A percentile compares a stretch with the other conserved stretches of the same genome.
These are phyloP conservation scores for Ariolimax columbianus DNA, from an alignment of 2,888 invertebrate genomes.

Conservation along the genomic window DNA sequence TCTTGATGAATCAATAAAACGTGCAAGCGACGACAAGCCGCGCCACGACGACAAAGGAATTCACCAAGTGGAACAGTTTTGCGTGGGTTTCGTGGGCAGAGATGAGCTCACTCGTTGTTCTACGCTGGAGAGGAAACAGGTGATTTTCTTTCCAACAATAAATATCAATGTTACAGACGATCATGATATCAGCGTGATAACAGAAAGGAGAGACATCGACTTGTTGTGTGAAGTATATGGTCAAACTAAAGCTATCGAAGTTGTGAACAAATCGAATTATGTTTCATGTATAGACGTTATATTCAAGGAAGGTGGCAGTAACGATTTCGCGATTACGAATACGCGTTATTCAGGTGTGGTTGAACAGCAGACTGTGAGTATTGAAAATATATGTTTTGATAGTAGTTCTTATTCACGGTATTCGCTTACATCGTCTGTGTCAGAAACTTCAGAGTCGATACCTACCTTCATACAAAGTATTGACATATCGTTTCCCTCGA, in stretches of 20 bases:
- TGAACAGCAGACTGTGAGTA: conserved; percentile 12
- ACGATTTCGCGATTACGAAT: not conserved
- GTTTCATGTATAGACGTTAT: not conserved
- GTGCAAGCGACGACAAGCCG: not conserved
- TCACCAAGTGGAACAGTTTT: not conserved
- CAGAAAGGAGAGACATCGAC: not conserved
- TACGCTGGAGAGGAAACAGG: not conserved
- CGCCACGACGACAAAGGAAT: conserved; percentile 17
- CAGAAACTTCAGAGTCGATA: not conserved
- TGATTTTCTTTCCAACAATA: not conserved
- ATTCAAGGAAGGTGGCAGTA: not conserved
- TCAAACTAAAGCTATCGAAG: too few relatives aligned
- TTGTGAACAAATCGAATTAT: not conserved
- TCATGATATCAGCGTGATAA: not conserved
- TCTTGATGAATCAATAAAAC: conserved; percentile 18
- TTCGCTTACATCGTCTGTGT: not conserved
- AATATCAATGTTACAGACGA: not conserved
- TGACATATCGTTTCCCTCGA: not conserved
- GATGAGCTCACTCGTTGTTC: not conserved
- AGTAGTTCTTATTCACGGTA: not conserved
- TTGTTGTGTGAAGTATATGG: too few relatives aligned
- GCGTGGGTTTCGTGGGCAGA: conserved; percentile 4
- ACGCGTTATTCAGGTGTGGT: not conserved
- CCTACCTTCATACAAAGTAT: not conserved
- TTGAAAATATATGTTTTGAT: not conserved